Percentiles rank a stretch among this genome's conserved stretches.
Evolutionary conservation across 2,888 invertebrate species (phyloP).

Genomic region (Ectemnius continuus): DNA sequence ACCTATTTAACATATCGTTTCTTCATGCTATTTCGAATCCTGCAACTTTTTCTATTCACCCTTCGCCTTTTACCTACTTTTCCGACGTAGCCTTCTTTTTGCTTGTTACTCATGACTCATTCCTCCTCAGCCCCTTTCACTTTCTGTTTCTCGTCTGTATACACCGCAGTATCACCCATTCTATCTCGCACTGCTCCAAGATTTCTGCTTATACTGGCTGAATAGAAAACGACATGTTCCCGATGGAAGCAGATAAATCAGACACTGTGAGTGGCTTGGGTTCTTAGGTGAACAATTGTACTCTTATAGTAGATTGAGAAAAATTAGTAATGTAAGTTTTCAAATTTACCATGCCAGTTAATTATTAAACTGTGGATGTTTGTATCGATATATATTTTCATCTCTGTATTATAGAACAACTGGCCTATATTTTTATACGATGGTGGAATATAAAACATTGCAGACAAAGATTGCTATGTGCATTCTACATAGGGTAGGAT

Average conservation of each 20-base stretch:
- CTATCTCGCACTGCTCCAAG: constrained; percentile 1
- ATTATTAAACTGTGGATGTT: background rate
- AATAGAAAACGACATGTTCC: constrained; percentile 50
- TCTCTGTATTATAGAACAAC: too few species aligned
- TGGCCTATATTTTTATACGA: too few species aligned
- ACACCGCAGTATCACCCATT: constrained; percentile 18
- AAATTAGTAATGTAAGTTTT: too few species aligned
- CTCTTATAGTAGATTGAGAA: too few species aligned
- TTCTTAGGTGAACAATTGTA: too few species aligned
- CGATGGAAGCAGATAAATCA: constrained; percentile 61
- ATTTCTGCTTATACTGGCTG: constrained; percentile 41
- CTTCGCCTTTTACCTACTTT: background rate
- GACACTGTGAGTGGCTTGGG: too few species aligned
- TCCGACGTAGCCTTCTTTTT: background rate
- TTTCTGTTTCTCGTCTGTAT: constrained; percentile 12
- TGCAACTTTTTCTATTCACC: background rate
- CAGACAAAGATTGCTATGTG: too few species aligned
- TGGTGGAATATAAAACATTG: too few species aligned
- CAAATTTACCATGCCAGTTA: background rate
- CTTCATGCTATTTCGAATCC: background rate
- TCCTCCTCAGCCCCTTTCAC: constrained; percentile 17
- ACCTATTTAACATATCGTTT: constrained; percentile 38
- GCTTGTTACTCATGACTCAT: background rate
- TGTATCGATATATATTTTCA: too few species aligned
- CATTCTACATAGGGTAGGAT: too few species aligned